A percentile compares a stretch with the other conserved stretches of the same genome.
Conservation (phyloP, 2,113 vertebrate species). For the Odocoileus virginianus region DNA sequence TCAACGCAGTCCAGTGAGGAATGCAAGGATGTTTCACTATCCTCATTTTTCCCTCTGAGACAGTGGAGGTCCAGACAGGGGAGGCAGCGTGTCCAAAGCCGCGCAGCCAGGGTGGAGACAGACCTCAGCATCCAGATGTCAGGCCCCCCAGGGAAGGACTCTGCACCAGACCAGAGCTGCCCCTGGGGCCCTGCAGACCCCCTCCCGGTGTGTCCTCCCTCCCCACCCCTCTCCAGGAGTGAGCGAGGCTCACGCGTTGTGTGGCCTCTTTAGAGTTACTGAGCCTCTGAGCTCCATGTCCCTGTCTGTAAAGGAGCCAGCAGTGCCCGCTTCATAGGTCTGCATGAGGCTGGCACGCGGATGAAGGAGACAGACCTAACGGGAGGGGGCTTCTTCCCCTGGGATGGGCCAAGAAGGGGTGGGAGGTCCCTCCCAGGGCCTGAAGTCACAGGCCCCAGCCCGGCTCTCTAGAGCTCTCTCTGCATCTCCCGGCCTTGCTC, state of each 20-base stretch:
- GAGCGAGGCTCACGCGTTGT: not conserved
- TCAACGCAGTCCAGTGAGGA: not conserved
- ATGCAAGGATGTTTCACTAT: rapidly evolving
- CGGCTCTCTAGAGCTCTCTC: not conserved
- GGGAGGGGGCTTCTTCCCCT: not conserved
- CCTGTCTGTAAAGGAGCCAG: not conserved
- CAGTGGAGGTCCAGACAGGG: not conserved
- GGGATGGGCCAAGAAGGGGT: not conserved
- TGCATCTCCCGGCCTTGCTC: not conserved
- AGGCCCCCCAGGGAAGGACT: not conserved
- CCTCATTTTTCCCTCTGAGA: not conserved
- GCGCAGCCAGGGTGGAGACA: not conserved
- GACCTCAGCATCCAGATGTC: not conserved
- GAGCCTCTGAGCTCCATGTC: not conserved
- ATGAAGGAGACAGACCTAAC: not conserved
- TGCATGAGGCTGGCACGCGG: not conserved
- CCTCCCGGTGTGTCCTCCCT: not conserved
- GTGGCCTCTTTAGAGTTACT: not conserved
- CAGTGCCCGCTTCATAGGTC: not conserved
- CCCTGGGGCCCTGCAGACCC: not conserved
- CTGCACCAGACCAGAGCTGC: not conserved
- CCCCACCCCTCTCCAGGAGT: not conserved
- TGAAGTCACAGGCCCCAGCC: not conserved
- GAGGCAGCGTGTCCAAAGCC: not conserved
- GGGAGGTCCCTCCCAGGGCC: not conserved